A percentile compares a stretch with the other conserved stretches of the same genome.
These are phyloP conservation scores for Drosophila nigromelanica DNA, from an alignment of 1,140 invertebrate genomes.

Conservation along the genomic window DNA sequence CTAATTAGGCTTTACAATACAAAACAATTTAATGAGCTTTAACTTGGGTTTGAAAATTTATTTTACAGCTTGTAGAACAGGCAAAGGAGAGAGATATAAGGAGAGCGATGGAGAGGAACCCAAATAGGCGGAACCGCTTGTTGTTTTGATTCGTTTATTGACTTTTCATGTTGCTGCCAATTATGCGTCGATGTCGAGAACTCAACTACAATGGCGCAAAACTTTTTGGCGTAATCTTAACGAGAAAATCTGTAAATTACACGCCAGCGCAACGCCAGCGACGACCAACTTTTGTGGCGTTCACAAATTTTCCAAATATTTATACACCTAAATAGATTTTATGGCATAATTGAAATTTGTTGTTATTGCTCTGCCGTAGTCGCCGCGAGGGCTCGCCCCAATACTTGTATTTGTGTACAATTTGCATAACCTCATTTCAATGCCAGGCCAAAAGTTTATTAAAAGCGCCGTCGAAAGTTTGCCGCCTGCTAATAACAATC, in stretches of 20 bases:
- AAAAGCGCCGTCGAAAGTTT: slow-evolving; percentile 64
- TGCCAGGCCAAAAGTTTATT: slow-evolving; percentile 70
- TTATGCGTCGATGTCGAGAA: slow-evolving; percentile 53
- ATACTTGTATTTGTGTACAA: slow-evolving; percentile 53
- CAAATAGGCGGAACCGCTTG: slow-evolving; percentile 1
- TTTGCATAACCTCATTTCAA: slow-evolving; percentile 73
- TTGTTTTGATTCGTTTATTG: slow-evolving; percentile 66
- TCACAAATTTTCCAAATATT: slow-evolving; percentile 74
- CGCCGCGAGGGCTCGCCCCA: slow-evolving; percentile 14
- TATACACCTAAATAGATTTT: slow-evolving; percentile 81
- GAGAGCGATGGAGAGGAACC: not conserved
- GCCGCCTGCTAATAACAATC: slow-evolving; percentile 58
- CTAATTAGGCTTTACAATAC: slow-evolving; percentile 51
- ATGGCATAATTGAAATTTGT: slow-evolving; percentile 82
- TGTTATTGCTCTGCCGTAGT: slow-evolving; percentile 47
- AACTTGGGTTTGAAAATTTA: slow-evolving; percentile 20
- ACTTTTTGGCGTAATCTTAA: slow-evolving; percentile 73
- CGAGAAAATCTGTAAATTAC: slow-evolving; percentile 80
- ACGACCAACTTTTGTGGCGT: slow-evolving; percentile 38
- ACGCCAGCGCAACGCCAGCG: slow-evolving; percentile 44
- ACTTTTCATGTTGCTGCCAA: slow-evolving; percentile 70
- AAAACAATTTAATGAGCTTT: slow-evolving; percentile 54
- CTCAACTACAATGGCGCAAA: slow-evolving; percentile 47
- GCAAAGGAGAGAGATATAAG: not conserved
- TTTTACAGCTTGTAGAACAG: slow-evolving; percentile 34